These are phyloP conservation scores for Catharus ustulatus DNA, from an alignment of 2,797 vertebrate species.

Conservation along the genomic window DNA sequence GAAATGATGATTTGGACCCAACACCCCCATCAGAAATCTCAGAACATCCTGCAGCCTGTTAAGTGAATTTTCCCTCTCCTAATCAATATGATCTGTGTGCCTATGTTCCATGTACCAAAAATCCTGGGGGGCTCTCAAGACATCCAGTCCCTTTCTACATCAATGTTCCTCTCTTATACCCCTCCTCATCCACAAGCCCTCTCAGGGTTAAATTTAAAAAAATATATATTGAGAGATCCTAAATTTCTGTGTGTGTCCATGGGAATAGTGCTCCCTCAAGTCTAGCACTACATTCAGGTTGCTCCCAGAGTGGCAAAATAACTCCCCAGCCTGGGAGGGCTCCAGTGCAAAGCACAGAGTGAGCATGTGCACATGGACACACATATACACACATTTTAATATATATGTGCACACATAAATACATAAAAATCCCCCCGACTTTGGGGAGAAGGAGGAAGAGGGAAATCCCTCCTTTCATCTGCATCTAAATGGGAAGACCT, in stretches of 20 bases:
- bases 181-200: not conserved
- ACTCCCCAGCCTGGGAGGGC: not conserved
- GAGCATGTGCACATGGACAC: not conserved
- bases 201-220: not conserved
- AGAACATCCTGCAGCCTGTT: not conserved
- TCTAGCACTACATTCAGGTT: not conserved
- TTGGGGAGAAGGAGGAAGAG: not conserved
- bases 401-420: not conserved
- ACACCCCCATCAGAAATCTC: not conserved
- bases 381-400: not conserved
- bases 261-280: not conserved
- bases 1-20: not conserved
- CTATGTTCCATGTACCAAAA: not conserved
- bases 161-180: not conserved
- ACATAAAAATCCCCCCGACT: not conserved
- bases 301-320: not conserved
- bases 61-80: not conserved
- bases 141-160: not conserved
- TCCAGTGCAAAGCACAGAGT: not conserved
- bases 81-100: not conserved
- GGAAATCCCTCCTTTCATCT: constrained; percentile 67
- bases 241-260: not conserved
- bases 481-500: constrained; percentile 55
- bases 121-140: not conserved
- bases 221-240: not conserved